Percentiles rank a stretch among this genome's conserved stretches.
Evolutionary conservation across 2,113 vertebrate genomes (phyloP).

Genomic region (Fukomys damarensis): DNA sequence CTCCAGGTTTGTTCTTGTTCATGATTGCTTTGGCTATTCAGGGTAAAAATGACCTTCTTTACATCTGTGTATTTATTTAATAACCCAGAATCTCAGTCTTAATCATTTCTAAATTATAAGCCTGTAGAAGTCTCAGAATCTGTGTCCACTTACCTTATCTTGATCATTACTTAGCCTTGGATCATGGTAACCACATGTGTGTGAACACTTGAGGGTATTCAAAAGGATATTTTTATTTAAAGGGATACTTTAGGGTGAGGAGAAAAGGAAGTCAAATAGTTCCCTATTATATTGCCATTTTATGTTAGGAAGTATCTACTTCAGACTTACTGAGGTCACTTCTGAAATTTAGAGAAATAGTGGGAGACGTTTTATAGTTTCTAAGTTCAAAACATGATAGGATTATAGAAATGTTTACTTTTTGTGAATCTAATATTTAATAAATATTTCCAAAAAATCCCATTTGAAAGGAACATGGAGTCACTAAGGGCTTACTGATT

Average conservation of each 20-base stretch:
- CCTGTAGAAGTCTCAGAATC: not conserved
- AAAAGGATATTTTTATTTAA: not conserved
- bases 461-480: not conserved
- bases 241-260: no score
- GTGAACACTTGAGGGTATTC: constrained; percentile 15
- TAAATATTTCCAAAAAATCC: not conserved
- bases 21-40: not conserved
- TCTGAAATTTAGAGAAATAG: not conserved
- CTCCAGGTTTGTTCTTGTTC: not conserved
- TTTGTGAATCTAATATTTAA: constrained; percentile 27
- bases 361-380: not conserved
- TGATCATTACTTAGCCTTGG: not conserved
- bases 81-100: not conserved
- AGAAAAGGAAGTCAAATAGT: not conserved
- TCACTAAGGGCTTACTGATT: not conserved
- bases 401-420: not conserved
- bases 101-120: not conserved
- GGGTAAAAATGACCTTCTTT: not conserved
- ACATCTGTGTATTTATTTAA: not conserved
- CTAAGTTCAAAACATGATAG: not conserved
- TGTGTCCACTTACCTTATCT: not conserved
- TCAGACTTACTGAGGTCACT: not conserved
- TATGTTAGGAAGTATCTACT: not conserved
- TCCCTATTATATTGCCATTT: not conserved
- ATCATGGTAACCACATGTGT: not conserved